Percentiles rank a stretch among this genome's conserved stretches.
Conservation (phyloP, 2,888 invertebrate genomes). For the Diadegma fenestrale region DNA sequence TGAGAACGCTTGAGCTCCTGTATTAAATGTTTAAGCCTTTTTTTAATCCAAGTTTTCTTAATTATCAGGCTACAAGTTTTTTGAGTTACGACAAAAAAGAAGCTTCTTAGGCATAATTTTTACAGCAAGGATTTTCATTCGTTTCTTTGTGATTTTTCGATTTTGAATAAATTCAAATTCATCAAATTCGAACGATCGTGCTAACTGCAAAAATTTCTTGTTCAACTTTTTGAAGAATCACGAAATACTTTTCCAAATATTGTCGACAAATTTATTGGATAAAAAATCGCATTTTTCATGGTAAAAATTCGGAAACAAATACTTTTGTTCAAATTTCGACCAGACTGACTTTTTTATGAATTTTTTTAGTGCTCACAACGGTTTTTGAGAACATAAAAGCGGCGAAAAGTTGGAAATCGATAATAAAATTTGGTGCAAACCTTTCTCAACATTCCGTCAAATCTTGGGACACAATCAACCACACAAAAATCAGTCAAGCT, state of each 20-base stretch:
- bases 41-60: neutral
- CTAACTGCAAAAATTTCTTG: too few relatives aligned
- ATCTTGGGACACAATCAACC: neutral
- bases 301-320: too few relatives aligned
- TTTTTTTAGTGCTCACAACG: neutral
- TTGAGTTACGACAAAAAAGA: neutral
- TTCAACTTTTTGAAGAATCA: too few relatives aligned
- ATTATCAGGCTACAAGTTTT: neutral
- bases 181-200: too few relatives aligned
- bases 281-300: too few relatives aligned
- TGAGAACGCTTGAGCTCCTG: constrained; percentile 95
- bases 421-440: neutral
- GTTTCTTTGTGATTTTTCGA: neutral
- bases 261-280: too few relatives aligned
- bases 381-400: neutral
- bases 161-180: too few relatives aligned
- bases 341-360: neutral
- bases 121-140: neutral
- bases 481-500: constrained; percentile 22
- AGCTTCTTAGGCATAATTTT: neutral
- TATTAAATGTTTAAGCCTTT: constrained; percentile 61
- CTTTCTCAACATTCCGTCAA: neutral
- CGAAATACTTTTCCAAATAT: too few relatives aligned
- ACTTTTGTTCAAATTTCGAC: too few relatives aligned
- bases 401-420: neutral